These are phyloP conservation scores for Lithophane semibrunnea DNA, from an alignment of 2,888 invertebrate species.

Conservation along the genomic window DNA sequence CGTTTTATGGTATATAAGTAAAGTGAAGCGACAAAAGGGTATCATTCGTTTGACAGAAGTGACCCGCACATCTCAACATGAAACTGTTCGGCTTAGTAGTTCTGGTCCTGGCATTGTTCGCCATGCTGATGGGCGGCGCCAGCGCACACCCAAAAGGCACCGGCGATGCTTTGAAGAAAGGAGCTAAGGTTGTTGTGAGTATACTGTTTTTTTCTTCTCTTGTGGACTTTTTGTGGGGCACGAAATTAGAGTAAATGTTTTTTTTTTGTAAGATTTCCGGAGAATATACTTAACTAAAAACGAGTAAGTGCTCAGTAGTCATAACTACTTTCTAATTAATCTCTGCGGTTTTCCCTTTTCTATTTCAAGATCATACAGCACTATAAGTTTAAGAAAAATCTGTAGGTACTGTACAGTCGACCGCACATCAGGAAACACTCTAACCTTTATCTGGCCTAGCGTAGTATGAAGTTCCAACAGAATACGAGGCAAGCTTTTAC, in stretches of 20 bases:
- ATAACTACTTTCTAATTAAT: too few species aligned
- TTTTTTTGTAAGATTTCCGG: too few species aligned
- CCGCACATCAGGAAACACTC: too few species aligned
- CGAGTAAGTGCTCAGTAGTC: too few species aligned
- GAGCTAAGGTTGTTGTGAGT: constrained; percentile 66
- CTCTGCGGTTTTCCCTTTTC: too few species aligned
- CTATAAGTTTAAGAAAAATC: too few species aligned
- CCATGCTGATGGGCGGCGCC: constrained; percentile 61
- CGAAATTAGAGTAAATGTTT: too few species aligned
- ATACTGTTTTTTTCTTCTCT: neutral
- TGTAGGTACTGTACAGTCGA: too few species aligned
- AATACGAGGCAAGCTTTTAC: neutral
- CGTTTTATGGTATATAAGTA: constrained; percentile 45
- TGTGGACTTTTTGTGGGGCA: neutral
- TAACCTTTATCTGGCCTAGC: too few species aligned
- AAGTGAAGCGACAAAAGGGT: neutral
- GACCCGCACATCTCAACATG: constrained; percentile 59
- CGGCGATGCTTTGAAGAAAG: constrained; percentile 57
- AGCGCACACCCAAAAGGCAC: constrained; percentile 58
- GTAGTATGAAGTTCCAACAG: neutral
- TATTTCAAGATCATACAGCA: too few species aligned
- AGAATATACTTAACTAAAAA: too few species aligned
- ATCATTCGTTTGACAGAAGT: constrained; percentile 40
- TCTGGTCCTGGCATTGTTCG: constrained; percentile 64
- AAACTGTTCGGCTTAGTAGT: constrained; percentile 64